phyloP scores from a whole-genome alignment of 1,140 invertebrate species.

The Antheraea mylitta region DNA sequence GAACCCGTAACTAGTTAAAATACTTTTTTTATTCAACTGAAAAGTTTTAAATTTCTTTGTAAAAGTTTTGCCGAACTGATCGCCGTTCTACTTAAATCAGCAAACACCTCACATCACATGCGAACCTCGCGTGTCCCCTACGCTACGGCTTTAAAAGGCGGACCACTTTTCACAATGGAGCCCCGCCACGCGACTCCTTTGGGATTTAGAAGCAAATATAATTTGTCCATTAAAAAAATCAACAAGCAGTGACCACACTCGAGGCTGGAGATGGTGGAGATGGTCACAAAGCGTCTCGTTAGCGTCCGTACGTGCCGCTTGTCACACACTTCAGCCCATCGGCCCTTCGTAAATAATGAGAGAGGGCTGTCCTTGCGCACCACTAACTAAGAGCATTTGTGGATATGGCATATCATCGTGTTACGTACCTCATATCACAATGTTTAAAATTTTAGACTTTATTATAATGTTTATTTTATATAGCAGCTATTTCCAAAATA shows the following conservation, averaged over 20 bases:
- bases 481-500: too few relatives aligned
- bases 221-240: constrained; percentile 77
- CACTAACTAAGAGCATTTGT: constrained; percentile 24
- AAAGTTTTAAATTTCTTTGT: background rate
- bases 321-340: constrained; percentile 73
- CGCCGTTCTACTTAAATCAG: constrained; percentile 23
- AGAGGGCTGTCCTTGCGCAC: constrained; percentile 54
- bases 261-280: constrained; percentile 52
- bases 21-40: background rate
- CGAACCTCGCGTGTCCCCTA: constrained; percentile 41
- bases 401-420: constrained; percentile 10
- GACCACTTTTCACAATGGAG: constrained; percentile 40
- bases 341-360: constrained; percentile 78
- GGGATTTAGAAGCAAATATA: constrained; percentile 65
- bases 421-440: too few relatives aligned
- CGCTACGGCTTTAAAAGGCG: constrained; percentile 49
- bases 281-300: constrained; percentile 75
- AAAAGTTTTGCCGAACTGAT: constrained; percentile 37
- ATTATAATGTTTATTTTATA: too few relatives aligned
- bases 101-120: constrained; percentile 34
- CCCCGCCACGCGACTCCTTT: constrained; percentile 31
- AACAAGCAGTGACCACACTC: constrained; percentile 66
- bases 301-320: constrained; percentile 71
- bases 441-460: too few relatives aligned
- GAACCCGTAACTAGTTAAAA: too few relatives aligned